phyloP scores from a whole-genome alignment of 2,797 vertebrate genomes.

The Tachyglossus aculeatus region DNA sequence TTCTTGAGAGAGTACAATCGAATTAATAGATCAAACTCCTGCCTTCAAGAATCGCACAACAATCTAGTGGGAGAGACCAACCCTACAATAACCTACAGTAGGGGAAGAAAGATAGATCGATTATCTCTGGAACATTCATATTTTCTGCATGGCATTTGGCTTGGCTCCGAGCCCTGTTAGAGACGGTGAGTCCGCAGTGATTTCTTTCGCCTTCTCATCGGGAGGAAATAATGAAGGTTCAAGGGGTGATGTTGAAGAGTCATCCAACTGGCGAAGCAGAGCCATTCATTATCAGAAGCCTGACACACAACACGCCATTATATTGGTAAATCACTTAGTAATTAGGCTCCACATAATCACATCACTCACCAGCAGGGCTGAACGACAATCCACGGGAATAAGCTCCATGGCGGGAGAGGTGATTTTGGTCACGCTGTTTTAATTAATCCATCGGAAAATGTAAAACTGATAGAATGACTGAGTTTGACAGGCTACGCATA shows the following conservation, averaged over 20 bases:
- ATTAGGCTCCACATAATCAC: conserved; percentile 47
- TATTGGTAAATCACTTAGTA: conserved; percentile 51
- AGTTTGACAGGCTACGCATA: background rate
- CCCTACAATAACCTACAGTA: too few relatives aligned
- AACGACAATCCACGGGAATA: conserved; percentile 32
- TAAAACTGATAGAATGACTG: conserved; percentile 33
- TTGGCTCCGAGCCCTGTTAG: too few relatives aligned
- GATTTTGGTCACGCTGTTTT: conserved; percentile 49
- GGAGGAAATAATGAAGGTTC: conserved; percentile 20
- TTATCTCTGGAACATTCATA: too few relatives aligned
- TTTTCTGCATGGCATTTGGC: too few relatives aligned
- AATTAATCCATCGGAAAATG: conserved; percentile 45
- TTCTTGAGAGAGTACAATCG: too few relatives aligned
- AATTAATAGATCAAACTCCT: too few relatives aligned
- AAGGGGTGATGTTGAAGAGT: conserved; percentile 18
- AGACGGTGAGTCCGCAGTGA: too few relatives aligned
- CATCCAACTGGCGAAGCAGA: conserved; percentile 32
- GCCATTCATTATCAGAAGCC: conserved; percentile 43
- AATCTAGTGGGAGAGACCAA: too few relatives aligned
- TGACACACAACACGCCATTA: conserved; percentile 42
- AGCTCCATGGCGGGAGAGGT: conserved; percentile 5
- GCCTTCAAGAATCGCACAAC: too few relatives aligned
- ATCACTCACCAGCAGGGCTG: conserved; percentile 36
- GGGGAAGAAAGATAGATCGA: too few relatives aligned
- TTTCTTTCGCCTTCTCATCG: too few relatives aligned